A percentile compares a stretch with the other conserved stretches of the same genome.
phyloP scores from a whole-genome alignment of 2,797 vertebrate genomes.

The Sebastes itinus region DNA sequence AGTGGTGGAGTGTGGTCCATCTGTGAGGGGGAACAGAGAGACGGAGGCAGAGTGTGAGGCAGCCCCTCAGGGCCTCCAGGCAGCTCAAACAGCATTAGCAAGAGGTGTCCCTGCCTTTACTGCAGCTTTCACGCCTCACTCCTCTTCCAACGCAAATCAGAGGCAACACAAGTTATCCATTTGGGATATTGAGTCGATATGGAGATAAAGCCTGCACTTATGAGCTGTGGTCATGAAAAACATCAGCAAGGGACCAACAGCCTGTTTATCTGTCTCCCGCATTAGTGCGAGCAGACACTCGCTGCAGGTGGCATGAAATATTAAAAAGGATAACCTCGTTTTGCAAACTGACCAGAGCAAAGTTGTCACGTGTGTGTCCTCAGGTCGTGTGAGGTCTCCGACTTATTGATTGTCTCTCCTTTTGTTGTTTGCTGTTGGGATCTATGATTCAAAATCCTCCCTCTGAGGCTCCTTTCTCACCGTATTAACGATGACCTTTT shows the following conservation, averaged over 20 bases:
- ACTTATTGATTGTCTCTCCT: conserved; percentile 29
- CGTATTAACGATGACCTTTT: conserved; percentile 3
- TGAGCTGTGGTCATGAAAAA: conserved; percentile 81
- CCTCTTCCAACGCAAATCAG: conserved; percentile 88
- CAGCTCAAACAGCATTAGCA: conserved; percentile 78
- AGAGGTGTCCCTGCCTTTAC: conserved; percentile 84
- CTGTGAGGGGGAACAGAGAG: conserved; percentile 50
- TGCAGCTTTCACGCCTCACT: conserved; percentile 89
- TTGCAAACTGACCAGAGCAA: conserved; percentile 85
- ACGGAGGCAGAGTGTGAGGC: conserved; percentile 35
- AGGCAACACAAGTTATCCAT: conserved; percentile 92
- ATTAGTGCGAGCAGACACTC: conserved; percentile 85
- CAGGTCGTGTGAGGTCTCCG: conserved; percentile 26
- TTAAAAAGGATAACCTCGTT: conserved; percentile 87
- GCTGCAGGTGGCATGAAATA: conserved; percentile 90
- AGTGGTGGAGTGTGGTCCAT: conserved; percentile 68
- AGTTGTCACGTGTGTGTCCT: conserved; percentile 42
- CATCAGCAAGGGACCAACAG: conserved; percentile 83
- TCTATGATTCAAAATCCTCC: conserved; percentile 6
- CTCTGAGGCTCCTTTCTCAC: conserved; percentile 2
- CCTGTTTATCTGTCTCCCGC: conserved; percentile 87
- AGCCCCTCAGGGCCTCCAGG: conserved; percentile 54
- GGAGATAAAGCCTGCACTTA: conserved; percentile 89
- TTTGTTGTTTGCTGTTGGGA: conserved; percentile 10
- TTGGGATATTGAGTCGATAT: conserved; percentile 90